Base-by-base conservation (phyloP, 2,113 vertebrate species). In the Corvus hawaiiensis region DNA sequence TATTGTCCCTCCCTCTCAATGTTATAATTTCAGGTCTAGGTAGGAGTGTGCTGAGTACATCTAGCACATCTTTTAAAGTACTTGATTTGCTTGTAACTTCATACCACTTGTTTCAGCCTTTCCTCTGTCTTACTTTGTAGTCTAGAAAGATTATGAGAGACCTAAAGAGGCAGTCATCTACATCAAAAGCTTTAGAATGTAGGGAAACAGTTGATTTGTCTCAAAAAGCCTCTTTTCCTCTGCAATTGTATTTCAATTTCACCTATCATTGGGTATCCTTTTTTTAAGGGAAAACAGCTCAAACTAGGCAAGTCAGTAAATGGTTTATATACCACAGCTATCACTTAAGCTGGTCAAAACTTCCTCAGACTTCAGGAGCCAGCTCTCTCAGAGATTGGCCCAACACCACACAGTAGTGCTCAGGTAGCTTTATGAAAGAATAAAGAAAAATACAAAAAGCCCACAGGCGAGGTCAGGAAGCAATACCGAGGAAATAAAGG, bases 41-140 rank as follows among this genome's bases (percentile, higher is more conserved):
- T 26, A 76, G 20, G 28, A 62, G 12, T 3, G 8, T 27, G 13
- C 4, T 0, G 0, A 81, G 39, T 26, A 62, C 17, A 24, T 16
- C 48, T 16, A 43, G 19, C 4, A 5, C 19, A 71, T 28, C 35
- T 78, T 66, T 66, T 46, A 18, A 59, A 86, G 19, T 43, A 43
- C 22, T 66, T 37, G 4, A 46, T 63, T 67, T 82, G n/a, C 46
- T 77, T 63, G 27, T 67, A 81, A 63, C 35, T 22, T 72, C 39
- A 7, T 39, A 51, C 3, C 19, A 44, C 22, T 78, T 44, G 21
- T 30, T 88, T 62, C 68, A 83, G 33, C 17, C 21, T 56, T 84
- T 62, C 15, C 19, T 64, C 44, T 51, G 11, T 58, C 49, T 82
- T 46, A n/a, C 23, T 43, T 54, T 30, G 4, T 43, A 13, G 8